phyloP scores from a whole-genome alignment of 2,113 vertebrate genomes.

The Osmerus eperlanus region DNA sequence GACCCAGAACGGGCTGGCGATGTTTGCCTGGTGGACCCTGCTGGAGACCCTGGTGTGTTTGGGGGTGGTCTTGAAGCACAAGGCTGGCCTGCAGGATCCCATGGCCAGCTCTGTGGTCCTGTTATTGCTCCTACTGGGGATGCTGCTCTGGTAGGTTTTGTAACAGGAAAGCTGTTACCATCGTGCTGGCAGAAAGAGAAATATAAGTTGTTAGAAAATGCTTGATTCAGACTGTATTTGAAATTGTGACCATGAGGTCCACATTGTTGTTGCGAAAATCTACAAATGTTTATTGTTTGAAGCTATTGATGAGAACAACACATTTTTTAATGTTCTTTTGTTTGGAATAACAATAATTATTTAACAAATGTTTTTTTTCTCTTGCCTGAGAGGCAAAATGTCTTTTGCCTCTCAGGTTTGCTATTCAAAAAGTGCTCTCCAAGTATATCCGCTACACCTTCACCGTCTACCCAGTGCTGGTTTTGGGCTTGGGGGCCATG shows the following conservation, averaged over 20 bases:
- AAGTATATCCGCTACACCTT: constrained; percentile 49
- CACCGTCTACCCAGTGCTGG: constrained; percentile 46
- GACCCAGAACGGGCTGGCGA: neutral
- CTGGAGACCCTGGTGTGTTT: constrained; percentile 2
- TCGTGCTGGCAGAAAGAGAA: no score
- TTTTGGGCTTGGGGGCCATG: constrained; percentile 40
- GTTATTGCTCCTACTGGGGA: neutral
- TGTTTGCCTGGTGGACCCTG: neutral
- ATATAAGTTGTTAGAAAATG: no score
- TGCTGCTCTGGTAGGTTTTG: neutral
- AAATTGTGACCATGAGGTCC: no score
- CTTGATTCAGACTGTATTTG: no score
- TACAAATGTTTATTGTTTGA: no score
- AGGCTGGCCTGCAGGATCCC: neutral
- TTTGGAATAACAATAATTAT: no score
- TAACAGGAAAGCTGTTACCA: no score
- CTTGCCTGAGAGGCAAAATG: no score
- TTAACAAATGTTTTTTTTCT: neutral
- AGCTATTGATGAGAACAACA: no score
- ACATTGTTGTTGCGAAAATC: no score
- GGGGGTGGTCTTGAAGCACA: neutral
- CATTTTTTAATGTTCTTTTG: no score
- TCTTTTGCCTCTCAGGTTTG: constrained; percentile 31
- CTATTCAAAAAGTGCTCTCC: constrained; percentile 39
- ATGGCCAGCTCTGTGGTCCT: neutral